Base-by-base conservation (phyloP, 2,888 invertebrate genomes). In the Leptura quadrifasciata region DNA sequence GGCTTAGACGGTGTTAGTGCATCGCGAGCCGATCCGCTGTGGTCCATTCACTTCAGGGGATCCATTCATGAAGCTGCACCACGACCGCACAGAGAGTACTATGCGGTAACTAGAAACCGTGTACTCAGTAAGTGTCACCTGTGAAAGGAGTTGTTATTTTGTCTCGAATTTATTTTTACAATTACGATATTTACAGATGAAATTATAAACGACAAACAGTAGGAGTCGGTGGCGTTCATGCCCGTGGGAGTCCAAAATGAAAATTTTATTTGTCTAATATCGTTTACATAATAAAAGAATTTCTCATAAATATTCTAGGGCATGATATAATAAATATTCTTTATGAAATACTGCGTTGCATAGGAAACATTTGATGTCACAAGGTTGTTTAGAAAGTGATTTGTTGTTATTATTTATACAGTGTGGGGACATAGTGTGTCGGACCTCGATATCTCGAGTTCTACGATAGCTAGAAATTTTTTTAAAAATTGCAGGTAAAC, bases 1-100 rank as follows among this genome's bases (percentile, higher is more conserved):
- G 63, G 83, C 82, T 83, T 82, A 84, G 72, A 72, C 68, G 80
- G 82, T 74, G 76, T 83, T 82, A 81, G 76, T 73, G 74, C 71
- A 75, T 71, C 58, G 68, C 73, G 74, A 73, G 77, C 17, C 21
- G 72, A 57, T 18, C 64, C 12, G 55, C 17, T 20, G 20, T 65
- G 55, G 64, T 60, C 75, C 75, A 75, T 75, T 75, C 75, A 75
- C 60, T 58, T 52, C 58, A 24, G 52, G 52, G 60, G 60, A 21
- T 69, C 24, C 71, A 71, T 71, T 71, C 71, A 71, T 57, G 61
- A 27, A 18, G 21, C 57, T 20, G 20, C 57, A 68, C 57, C 24
- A 18, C 31, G 57, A 21, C 24, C 68, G 24, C 31, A 58, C 55
- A 18, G 35, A 55, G 55, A 68, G 47, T 47, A 68, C 68, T 58